Conservation (phyloP, 2,113 vertebrate genomes). For the Macrotus californicus region DNA sequence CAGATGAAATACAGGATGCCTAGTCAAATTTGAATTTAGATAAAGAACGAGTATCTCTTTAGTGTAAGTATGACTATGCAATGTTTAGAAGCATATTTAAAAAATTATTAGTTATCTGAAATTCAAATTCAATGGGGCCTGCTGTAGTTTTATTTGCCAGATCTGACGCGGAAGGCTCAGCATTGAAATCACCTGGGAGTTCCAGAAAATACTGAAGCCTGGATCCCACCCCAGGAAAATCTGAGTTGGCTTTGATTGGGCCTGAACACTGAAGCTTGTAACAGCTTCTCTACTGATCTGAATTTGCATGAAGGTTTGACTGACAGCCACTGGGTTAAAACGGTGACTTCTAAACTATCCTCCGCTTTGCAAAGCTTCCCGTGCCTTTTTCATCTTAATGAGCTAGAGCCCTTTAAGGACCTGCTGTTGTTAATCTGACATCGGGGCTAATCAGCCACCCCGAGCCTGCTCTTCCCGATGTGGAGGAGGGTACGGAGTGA, state of each 20-base stretch:
- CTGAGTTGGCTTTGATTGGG: background rate
- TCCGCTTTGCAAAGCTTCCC: background rate
- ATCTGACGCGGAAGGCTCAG: background rate
- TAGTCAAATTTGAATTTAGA: background rate
- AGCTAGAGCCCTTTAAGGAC: background rate
- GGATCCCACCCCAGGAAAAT: background rate
- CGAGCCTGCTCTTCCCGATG: background rate
- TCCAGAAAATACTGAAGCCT: background rate
- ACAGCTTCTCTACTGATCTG: background rate
- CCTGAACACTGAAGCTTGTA: background rate
- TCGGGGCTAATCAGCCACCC: background rate
- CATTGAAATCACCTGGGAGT: background rate
- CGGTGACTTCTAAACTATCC: background rate
- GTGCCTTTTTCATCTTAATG: background rate
- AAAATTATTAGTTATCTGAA: background rate
- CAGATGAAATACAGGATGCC: background rate
- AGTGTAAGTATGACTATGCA: background rate
- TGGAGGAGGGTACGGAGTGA: background rate
- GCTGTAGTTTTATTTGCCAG: background rate
- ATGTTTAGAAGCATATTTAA: background rate
- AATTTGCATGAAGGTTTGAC: background rate
- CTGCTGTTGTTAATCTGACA: background rate
- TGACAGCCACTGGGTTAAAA: background rate
- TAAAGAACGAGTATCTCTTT: background rate
- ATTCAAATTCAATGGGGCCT: background rate